Evolutionary conservation across 2,888 invertebrate species (phyloP), one percentile per base, ranked within the genome.

Genomic region (Leptogaster cylindrica): DNA sequence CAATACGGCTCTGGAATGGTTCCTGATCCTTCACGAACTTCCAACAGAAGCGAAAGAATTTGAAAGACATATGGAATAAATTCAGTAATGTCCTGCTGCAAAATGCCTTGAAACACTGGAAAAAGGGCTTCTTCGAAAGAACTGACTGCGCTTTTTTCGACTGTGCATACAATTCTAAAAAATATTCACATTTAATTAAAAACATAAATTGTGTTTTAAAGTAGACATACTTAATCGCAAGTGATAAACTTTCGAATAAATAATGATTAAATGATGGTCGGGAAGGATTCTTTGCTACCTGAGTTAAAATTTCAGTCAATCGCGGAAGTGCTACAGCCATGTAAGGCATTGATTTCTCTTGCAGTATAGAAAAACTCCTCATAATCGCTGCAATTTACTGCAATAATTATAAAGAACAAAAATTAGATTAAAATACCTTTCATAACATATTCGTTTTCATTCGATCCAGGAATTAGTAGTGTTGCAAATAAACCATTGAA

Each of bases 31-130:
- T 74, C 77, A 55, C 89, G 88, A 68, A 91, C 82, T 80, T 97
- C 97, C 82, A 98, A 84, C 66, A 97, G 83, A 16, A 97, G 83
- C 0, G 97, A 94, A 39, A 98, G 83, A 82, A 99, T 89, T 92
- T 99, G 99, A 80, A 99, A 97, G 50, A 97, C 95, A 82, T 99
- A 99, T 0, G 98, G 98, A 82, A 97, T 92, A 83, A 99, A 97
- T 80, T 98, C 98, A 88, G 85, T 23, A 79, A 84, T 90, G 79
- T 99, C 98, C 77, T 96, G 92, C 73, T 94, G 92, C 14, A 99
- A 82, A 73, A 99, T 96, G 64, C 89, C 90, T 81, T 97, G 95
- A 81, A 99, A 97, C 73, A 95, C 92, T 5, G 97, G 97, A 77
- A 99, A 97, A 12, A 99, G 83, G 0, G 92, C 90, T 76, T 90